Evolutionary conservation across 2,888 invertebrate genomes (phyloP), one percentile per base, ranked within the genome.

Genomic region (Chesias legatella): DNA sequence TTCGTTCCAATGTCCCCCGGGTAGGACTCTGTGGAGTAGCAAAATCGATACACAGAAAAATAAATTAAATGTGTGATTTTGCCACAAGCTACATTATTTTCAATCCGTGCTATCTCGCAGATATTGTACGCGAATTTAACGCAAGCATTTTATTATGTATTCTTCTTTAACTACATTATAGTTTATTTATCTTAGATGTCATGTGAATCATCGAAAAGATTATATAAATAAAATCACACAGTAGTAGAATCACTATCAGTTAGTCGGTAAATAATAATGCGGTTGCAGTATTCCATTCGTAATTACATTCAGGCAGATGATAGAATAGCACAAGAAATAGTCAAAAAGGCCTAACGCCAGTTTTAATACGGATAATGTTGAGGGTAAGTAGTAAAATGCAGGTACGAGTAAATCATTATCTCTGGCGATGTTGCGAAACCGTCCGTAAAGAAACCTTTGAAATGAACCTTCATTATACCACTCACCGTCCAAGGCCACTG

Each of bases 401-500:
- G 52, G 51, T 52, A 48, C n/a, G n/a, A 42, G 40, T 42, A 58
- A 48, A 58, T 63, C 58, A 58, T 52, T 60, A 57, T 61, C 59
- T 63, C 62, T 60, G 48, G 53, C 51, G 54, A 60, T 64, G 59
- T 79, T 76, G 65, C 64, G 74, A 76, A 80, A 82, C 56, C 54
- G 56, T 58, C 60, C 58, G 45, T 63, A 53, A 49, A 63, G 64
- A 74, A 75, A 72, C 71, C 69, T 75, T 76, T 71, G 55, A 66
- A 67, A 60, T 53, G 53, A 70, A 58, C 70, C 73, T 79, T 73
- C 73, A 29, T 60, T 54, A 68, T 63, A 63, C 79, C 85, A 67
- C 69, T 84, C 83, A 79, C 84, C 62, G 56, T 58, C 65, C 72
- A 83, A 84, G 84, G 85, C 77, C 72, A 58, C 48, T 67, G 73